Conservation (phyloP, 1,140 invertebrate species). For the Hyles vespertilio region DNA sequence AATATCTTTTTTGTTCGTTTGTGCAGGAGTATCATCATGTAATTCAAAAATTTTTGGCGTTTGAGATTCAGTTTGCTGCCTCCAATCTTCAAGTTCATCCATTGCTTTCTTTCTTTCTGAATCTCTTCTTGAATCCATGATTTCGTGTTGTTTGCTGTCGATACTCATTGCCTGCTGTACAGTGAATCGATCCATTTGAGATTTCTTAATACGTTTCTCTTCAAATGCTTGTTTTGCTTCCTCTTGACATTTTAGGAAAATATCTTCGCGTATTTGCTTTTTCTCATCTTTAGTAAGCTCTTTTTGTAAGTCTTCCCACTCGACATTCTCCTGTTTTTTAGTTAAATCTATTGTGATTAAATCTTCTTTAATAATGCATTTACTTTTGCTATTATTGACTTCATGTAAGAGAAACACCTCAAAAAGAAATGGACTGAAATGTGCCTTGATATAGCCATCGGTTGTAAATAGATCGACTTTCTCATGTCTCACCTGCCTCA, state of each 20-base stretch:
- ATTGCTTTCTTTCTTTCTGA: slow-evolving; percentile 78
- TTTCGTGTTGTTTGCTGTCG: slow-evolving; percentile 71
- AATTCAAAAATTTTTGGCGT: background rate
- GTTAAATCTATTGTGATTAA: slow-evolving; percentile 78
- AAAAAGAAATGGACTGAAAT: slow-evolving; percentile 81
- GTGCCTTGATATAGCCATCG: slow-evolving; percentile 80
- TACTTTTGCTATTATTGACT: slow-evolving; percentile 77
- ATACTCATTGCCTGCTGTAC: slow-evolving; percentile 79
- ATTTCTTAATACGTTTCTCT: slow-evolving; percentile 68
- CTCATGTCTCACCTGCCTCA: slow-evolving; percentile 69
- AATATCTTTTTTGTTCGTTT: background rate
- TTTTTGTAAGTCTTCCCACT: slow-evolving; percentile 78
- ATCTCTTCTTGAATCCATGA: slow-evolving; percentile 78
- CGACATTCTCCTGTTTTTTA: slow-evolving; percentile 67
- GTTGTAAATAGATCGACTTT: slow-evolving; percentile 80
- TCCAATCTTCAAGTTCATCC: slow-evolving; percentile 82
- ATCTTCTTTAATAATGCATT: slow-evolving; percentile 75
- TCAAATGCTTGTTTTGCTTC: slow-evolving; percentile 73
- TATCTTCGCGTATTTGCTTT: slow-evolving; percentile 67
- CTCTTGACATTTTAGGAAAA: slow-evolving; percentile 76
- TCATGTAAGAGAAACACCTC: slow-evolving; percentile 79
- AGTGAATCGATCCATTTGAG: slow-evolving; percentile 72
- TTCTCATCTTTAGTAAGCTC: slow-evolving; percentile 75
- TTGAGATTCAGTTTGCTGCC: slow-evolving; percentile 27
- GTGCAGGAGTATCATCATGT: background rate